Conservation (phyloP, 2,113 vertebrate genomes). For the Rhinoderma darwinii region DNA sequence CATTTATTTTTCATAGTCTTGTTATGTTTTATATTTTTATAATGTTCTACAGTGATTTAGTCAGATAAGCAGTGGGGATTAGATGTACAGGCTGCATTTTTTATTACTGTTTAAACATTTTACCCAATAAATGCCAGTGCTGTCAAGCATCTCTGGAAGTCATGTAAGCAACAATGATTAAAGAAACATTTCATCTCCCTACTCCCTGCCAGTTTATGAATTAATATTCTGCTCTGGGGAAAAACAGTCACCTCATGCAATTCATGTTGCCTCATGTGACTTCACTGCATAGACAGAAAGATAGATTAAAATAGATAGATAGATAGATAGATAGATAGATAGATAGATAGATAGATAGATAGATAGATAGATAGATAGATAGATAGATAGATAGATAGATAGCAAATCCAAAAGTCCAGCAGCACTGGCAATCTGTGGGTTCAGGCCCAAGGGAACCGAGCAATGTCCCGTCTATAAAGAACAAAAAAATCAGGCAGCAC, state of each 20-base stretch:
- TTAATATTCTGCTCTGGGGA: slow-evolving; percentile 22
- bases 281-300: background rate
- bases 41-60: background rate
- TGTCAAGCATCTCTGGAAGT: slow-evolving; percentile 16
- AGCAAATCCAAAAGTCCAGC: no score
- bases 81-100: slow-evolving; percentile 10
- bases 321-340: background rate
- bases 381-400: no score
- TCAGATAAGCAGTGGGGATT: slow-evolving; percentile 27
- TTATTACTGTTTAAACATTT: slow-evolving; percentile 36
- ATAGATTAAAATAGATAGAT: background rate
- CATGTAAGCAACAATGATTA: slow-evolving; percentile 42
- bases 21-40: slow-evolving; percentile 7
- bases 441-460: no score
- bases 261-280: background rate
- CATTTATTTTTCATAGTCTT: background rate
- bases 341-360: background rate
- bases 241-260: background rate
- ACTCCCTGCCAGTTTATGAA: slow-evolving; percentile 23
- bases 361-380: no score
- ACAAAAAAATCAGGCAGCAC: no score
- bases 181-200: slow-evolving; percentile 31
- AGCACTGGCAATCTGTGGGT: no score
- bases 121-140: slow-evolving; percentile 17
- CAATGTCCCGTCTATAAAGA: no score